A percentile compares a stretch with the other conserved stretches of the same genome.
Evolutionary conservation across 2,888 invertebrate genomes (phyloP).

Genomic region (Drosophila testacea): DNA sequence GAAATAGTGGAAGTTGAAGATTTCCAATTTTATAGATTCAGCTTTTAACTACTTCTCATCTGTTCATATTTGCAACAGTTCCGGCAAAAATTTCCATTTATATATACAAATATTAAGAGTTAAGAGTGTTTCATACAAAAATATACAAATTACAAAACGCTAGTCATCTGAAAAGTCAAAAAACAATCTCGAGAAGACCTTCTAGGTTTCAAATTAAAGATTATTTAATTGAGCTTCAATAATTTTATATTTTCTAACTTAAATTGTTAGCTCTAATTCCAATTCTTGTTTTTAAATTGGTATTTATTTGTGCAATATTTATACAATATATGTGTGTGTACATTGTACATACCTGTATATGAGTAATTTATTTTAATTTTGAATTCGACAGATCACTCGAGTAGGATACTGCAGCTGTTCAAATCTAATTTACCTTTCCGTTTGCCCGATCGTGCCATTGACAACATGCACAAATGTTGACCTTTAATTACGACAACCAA

Average conservation of each 20-base stretch:
- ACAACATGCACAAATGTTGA: constrained; percentile 82
- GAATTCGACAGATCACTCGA: not conserved
- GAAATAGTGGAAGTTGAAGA: constrained; percentile 1
- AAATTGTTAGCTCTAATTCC: not conserved
- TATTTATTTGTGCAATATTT: too few species aligned
- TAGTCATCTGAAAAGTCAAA: too few species aligned
- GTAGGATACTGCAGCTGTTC: constrained; percentile 2
- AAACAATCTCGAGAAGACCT: too few species aligned
- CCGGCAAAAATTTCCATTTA: not conserved
- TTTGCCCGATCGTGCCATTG: constrained; percentile 64
- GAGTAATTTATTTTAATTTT: not conserved
- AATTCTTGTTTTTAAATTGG: not conserved
- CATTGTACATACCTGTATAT: too few species aligned
- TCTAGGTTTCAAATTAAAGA: too few species aligned
- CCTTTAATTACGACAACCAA: constrained; percentile 80
- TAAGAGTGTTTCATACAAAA: too few species aligned
- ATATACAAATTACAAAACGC: too few species aligned
- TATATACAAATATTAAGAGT: too few species aligned
- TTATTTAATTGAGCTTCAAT: too few species aligned
- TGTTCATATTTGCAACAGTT: not conserved
- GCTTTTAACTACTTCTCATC: constrained; percentile 11
- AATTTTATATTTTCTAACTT: too few species aligned
- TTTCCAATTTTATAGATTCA: constrained; percentile 7
- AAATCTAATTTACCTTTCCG: constrained; percentile 36
- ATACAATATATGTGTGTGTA: too few species aligned